A percentile compares a stretch with the other conserved stretches of the same genome.
Evolutionary conservation across 2,888 invertebrate genomes (phyloP).

Genomic region (Stratiomys singularior): DNA sequence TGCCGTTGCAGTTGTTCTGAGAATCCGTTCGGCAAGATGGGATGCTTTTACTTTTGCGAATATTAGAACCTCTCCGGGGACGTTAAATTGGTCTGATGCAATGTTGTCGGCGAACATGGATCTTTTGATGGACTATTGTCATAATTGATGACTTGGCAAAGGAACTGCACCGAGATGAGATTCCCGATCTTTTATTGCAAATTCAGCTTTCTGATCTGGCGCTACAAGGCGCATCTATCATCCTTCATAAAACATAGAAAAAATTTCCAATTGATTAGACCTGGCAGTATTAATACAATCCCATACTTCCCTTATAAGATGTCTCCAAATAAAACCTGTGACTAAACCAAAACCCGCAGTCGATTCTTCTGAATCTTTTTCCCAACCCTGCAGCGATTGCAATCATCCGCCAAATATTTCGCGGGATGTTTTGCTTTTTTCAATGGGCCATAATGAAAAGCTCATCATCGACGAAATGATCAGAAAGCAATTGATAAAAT

Average conservation of each 20-base stretch:
- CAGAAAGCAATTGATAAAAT: conserved; percentile 27
- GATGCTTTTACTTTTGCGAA: background rate
- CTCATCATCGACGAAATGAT: conserved; percentile 16
- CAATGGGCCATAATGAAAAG: conserved; percentile 1
- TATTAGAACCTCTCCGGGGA: conserved; percentile 20
- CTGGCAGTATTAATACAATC: too few relatives aligned
- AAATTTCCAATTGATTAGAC: too few relatives aligned
- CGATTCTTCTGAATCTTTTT: background rate
- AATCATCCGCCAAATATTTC: background rate
- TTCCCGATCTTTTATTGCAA: too few relatives aligned
- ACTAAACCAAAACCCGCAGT: background rate
- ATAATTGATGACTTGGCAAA: conserved; percentile 10
- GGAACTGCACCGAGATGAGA: background rate
- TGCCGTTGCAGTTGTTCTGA: conserved; percentile 9
- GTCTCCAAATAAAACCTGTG: background rate
- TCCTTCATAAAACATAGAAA: too few relatives aligned
- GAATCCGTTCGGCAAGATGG: conserved; percentile 32
- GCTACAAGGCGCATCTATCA: too few relatives aligned
- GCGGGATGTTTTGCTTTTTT: background rate
- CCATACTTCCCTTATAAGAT: too few relatives aligned
- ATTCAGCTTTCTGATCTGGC: too few relatives aligned
- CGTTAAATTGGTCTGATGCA: conserved; percentile 33
- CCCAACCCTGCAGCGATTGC: background rate
- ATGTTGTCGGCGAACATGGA: conserved; percentile 19
- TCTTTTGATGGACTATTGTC: background rate